Evolutionary conservation across 2,888 invertebrate genomes (phyloP).

Genomic region (Drosophila tripunctata): DNA sequence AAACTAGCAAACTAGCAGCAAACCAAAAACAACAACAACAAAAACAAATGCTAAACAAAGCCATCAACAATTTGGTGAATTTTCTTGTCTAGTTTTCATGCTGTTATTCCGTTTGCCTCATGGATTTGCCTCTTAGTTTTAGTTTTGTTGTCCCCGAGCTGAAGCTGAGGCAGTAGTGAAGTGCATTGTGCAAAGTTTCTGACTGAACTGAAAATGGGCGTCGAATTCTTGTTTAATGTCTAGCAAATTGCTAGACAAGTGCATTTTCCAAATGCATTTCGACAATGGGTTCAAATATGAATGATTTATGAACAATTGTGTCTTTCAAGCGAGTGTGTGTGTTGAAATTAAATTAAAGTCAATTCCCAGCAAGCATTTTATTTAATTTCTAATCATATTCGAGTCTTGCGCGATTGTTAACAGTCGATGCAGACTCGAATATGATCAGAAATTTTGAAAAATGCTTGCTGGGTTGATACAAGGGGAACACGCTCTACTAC

Average conservation of each 20-base stretch:
- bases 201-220: conserved; percentile 48
- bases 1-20: conserved; percentile 21
- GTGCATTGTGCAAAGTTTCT: conserved; percentile 67
- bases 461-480: too few relatives aligned
- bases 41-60: conserved; percentile 32
- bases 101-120: conserved; percentile 3
- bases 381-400: too few relatives aligned
- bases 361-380: too few relatives aligned
- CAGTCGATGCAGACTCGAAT: too few relatives aligned
- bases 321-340: not conserved
- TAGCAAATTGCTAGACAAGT: conserved; percentile 36
- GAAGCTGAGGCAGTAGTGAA: too few relatives aligned
- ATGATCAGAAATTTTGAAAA: too few relatives aligned
- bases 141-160: conserved; percentile 8
- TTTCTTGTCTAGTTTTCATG: conserved; percentile 24
- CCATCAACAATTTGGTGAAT: conserved; percentile 50
- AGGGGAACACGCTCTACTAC: too few relatives aligned
- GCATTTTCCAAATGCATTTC: conserved; percentile 29
- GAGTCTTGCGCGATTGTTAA: too few relatives aligned
- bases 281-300: conserved; percentile 12
- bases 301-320: conserved; percentile 43
- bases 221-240: conserved; percentile 33
- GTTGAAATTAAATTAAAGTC: too few relatives aligned
- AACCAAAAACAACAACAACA: not conserved
- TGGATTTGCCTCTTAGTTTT: not conserved